Evolutionary conservation across 1,140 invertebrate genomes (phyloP).

Genomic region (Branchinecta lindahli): DNA sequence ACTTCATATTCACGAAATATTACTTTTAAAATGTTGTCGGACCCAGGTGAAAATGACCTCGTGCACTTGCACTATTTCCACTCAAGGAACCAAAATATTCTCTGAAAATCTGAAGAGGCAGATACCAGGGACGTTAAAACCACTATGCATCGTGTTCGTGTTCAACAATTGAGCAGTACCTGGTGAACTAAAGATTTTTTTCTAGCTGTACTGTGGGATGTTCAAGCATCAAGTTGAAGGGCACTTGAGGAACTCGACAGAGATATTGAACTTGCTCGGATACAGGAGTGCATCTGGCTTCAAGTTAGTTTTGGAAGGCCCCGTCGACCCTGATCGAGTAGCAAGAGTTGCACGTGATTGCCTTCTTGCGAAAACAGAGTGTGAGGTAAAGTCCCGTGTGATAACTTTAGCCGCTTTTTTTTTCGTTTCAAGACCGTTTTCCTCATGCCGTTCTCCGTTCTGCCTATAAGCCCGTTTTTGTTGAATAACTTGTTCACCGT

Average conservation of each 20-base stretch:
- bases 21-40: too few relatives aligned
- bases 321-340: constrained; percentile 62
- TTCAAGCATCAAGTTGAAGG: constrained; percentile 69
- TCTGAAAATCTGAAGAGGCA: too few relatives aligned
- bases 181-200: constrained; percentile 22
- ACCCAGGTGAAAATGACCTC: too few relatives aligned
- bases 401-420: too few relatives aligned
- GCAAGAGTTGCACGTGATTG: constrained; percentile 61
- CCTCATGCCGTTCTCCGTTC: neutral
- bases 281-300: constrained; percentile 44
- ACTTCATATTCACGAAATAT: too few relatives aligned
- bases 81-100: too few relatives aligned
- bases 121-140: too few relatives aligned
- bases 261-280: constrained; percentile 62
- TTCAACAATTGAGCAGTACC: too few relatives aligned
- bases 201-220: constrained; percentile 63
- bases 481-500: too few relatives aligned
- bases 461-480: too few relatives aligned
- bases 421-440: neutral
- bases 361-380: constrained; percentile 72
- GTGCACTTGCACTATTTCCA: too few relatives aligned
- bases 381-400: constrained; percentile 41
- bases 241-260: constrained; percentile 53
- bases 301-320: constrained; percentile 43
- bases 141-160: too few relatives aligned